Base-by-base conservation (phyloP, 1,140 invertebrate genomes). In the Xylocopa sonorina region DNA sequence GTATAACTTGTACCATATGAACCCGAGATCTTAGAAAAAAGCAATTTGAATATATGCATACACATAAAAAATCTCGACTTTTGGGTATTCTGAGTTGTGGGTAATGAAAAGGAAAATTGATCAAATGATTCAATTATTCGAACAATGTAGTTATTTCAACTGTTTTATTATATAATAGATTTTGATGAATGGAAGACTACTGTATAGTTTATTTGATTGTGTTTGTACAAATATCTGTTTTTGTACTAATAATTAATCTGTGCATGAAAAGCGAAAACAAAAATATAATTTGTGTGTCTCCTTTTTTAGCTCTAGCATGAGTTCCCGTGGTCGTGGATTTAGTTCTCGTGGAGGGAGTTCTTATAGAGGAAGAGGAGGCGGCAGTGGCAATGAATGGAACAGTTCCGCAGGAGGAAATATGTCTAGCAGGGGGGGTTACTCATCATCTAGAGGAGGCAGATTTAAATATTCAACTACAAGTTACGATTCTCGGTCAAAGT, bases 321-420 rank as follows among this genome's bases (percentile, higher is more conserved):
- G 90, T 82, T 90, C 90, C 48, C 88, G 92, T 34, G 92, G 92
- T 12, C 85, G 92, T 69, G 92, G 92, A 72, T 93, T 92, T 74
- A 89, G 74, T 86, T 90, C 91, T 2, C 84, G 91, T 5, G 89
- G 89, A 12, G 89, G 90, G 21, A 88, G 89, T 63, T 91, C 91
- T 1, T 91, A 91, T 34, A 88, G 92, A 81, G 90, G 91, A 9
- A 80, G 90, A 79, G 89, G 91, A 46, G 89, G 89, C 18, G 85
- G 86, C 32, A 77, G 81, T 71, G 84, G 89, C 21, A 89, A 78
- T 46, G 89, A 89, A 29, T 89, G 89, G 86, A 86, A 85, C 18
- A 84, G 87, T 32, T 88, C 87, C 2, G 81, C 84, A 3, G 78
- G 89, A 43, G 84, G 86, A 46, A 82, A 84, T n/a, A 79, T 85